Evolutionary conservation across 2,113 vertebrate genomes (phyloP).

Genomic region (Bos taurus): ARS-UCD2.0 NC_037349.1:5234001-5234500

Average conservation of each 20-base stretch:
- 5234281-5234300: constrained; percentile 45
- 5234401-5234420: background rate
- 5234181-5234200: background rate
- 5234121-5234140: background rate
- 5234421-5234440: background rate
- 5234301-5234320: background rate
- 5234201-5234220: background rate
- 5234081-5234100: background rate
- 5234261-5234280: background rate
- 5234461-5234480: constrained; percentile 34
- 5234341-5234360: background rate
- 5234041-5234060: background rate
- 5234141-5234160: background rate
- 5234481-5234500: constrained; percentile 62
- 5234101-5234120: background rate
- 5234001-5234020: background rate
- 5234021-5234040: background rate
- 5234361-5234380: rapidly evolving
- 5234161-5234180: background rate
- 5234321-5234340: constrained; percentile 20
- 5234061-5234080: background rate
- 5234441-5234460: constrained; percentile 49
- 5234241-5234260: background rate
- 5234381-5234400: constrained; percentile 8
- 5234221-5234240: background rate